These are phyloP conservation scores for Tupiocoris notatus DNA, from an alignment of 2,888 invertebrate genomes.

Conservation along the genomic window DNA sequence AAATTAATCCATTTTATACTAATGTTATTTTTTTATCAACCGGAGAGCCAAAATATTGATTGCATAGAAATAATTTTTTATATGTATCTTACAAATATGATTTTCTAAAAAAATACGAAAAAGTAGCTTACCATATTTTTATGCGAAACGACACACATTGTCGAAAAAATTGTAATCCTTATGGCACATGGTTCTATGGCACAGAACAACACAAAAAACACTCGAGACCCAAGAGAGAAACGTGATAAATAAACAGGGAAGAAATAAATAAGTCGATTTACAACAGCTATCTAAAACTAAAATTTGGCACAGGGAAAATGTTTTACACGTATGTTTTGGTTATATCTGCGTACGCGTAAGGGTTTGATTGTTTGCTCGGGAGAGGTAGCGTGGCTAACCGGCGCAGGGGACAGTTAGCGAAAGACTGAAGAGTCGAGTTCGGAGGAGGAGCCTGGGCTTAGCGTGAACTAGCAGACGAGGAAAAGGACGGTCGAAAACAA, in stretches of 20 bases:
- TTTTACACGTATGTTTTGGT: not conserved
- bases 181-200: slow-evolving; percentile 36
- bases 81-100: too few species aligned
- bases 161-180: slow-evolving; percentile 20
- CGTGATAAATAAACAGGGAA: not conserved
- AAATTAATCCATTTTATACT: too few species aligned
- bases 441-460: not conserved
- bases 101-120: too few species aligned
- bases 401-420: not conserved
- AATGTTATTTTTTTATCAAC: too few species aligned
- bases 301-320: slow-evolving; percentile 2
- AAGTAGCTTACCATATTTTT: slow-evolving; percentile 50
- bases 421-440: slow-evolving; percentile 12
- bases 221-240: not conserved
- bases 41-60: too few species aligned
- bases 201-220: slow-evolving; percentile 21
- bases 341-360: not conserved
- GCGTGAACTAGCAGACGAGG: too few species aligned
- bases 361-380: slow-evolving; percentile 12
- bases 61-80: too few species aligned
- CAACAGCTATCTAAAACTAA: not conserved
- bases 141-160: slow-evolving; percentile 29
- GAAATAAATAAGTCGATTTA: not conserved
- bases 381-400: not conserved
- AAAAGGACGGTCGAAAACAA: not conserved